phyloP scores from a whole-genome alignment of 2,888 invertebrate genomes.

The Phortica okadai region DNA sequence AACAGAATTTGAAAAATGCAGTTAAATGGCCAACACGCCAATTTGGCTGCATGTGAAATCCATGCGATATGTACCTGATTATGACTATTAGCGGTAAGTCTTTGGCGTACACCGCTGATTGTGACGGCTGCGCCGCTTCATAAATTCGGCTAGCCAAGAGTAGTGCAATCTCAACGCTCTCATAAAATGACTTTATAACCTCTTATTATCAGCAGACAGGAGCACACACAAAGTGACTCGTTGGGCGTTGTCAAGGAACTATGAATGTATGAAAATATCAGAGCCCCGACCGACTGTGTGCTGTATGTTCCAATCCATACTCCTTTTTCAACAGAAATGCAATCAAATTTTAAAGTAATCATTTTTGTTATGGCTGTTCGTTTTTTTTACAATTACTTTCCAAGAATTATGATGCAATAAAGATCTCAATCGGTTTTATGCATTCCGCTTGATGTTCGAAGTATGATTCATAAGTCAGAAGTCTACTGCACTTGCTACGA shows the following conservation, averaged over 20 bases:
- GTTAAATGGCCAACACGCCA: neutral
- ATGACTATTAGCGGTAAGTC: too few species aligned
- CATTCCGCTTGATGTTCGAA: slow-evolving; percentile 48
- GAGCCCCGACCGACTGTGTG: neutral
- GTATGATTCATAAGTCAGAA: slow-evolving; percentile 39
- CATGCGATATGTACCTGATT: neutral
- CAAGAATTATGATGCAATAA: slow-evolving; percentile 24
- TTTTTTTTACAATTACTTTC: slow-evolving; percentile 24
- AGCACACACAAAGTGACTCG: too few species aligned
- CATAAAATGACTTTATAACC: too few species aligned
- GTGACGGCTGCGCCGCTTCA: too few species aligned
- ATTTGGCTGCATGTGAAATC: neutral
- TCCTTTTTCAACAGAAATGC: slow-evolving; percentile 41
- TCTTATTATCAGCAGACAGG: too few species aligned
- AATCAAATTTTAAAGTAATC: slow-evolving; percentile 62
- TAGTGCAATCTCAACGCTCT: too few species aligned
- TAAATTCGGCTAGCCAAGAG: too few species aligned
- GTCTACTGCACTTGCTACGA: slow-evolving; percentile 36
- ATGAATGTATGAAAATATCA: neutral
- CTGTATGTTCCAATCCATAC: neutral
- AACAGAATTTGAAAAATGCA: neutral
- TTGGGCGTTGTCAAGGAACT: neutral
- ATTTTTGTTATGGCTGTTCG: neutral
- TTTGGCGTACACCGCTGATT: too few species aligned
- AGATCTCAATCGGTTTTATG: slow-evolving; percentile 53